Evolutionary conservation across 2,113 vertebrate species (phyloP).

Genomic region (Zingel zingel): DNA sequence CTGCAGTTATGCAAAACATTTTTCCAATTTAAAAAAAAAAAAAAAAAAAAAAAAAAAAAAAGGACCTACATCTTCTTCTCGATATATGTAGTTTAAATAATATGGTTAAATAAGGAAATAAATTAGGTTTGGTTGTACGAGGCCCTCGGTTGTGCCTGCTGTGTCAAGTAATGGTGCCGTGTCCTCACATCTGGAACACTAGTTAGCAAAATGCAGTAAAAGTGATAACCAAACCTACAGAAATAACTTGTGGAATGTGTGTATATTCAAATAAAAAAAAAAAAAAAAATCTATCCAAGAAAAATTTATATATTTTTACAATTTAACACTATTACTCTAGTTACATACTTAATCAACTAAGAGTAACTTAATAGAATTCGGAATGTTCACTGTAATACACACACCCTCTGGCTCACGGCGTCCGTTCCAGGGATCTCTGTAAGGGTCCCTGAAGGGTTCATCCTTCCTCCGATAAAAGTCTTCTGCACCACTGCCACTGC

Average conservation of each 20-base stretch:
- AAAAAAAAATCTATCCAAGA: not conserved
- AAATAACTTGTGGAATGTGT: not conserved
- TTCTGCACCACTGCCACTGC: conserved; percentile 80
- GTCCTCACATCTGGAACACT: not conserved
- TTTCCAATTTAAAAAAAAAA: too few species aligned
- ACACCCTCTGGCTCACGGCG: conserved; percentile 88
- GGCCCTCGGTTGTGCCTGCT: not conserved
- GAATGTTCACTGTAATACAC: not conserved
- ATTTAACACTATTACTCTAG: not conserved
- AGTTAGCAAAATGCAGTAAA: not conserved
- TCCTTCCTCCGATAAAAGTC: conserved; percentile 92
- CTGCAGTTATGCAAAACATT: not conserved
- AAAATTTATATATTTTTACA: not conserved
- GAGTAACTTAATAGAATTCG: not conserved
- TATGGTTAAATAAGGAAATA: not conserved
- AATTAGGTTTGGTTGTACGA: not conserved
- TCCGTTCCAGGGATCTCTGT: conserved; percentile 91
- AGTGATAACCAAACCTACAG: not conserved
- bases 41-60: not conserved
- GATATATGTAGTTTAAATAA: not conserved
- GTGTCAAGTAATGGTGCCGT: not conserved
- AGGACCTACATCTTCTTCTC: not conserved
- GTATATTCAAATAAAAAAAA: not conserved
- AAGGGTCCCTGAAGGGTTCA: conserved; percentile 89
- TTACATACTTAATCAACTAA: not conserved